Evolutionary conservation across 2,113 vertebrate genomes (phyloP).

Genomic region (Aphyosemion australe): DNA sequence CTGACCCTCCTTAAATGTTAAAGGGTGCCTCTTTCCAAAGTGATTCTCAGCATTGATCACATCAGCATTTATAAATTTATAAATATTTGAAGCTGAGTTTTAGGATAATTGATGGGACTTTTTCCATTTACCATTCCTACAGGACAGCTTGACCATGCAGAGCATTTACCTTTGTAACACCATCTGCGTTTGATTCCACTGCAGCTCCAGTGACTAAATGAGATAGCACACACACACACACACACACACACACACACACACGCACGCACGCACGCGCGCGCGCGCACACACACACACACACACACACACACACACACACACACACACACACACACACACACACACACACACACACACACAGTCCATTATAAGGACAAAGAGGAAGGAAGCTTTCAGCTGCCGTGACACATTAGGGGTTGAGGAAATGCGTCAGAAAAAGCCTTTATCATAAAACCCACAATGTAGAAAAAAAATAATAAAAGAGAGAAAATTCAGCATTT

Average conservation of each 20-base stretch:
- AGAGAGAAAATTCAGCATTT: background rate
- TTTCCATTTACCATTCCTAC: background rate
- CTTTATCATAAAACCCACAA: conserved; percentile 11
- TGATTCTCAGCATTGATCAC: no score
- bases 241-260: no score
- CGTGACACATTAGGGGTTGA: conserved; percentile 14
- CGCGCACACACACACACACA: no score
- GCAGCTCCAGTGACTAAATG: background rate
- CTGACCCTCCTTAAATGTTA: no score
- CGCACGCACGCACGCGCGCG: no score
- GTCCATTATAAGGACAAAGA: conserved; percentile 11
- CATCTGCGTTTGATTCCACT: background rate
- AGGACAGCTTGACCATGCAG: background rate
- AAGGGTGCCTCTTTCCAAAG: no score
- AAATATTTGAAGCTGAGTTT: background rate
- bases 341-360: conserved; percentile 3
- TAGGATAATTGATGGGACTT: no score
- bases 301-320: no score
- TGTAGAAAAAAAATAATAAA: background rate
- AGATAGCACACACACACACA: no score
- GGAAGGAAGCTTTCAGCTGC: conserved; percentile 27
- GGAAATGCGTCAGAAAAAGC: conserved; percentile 23
- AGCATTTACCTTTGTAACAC: background rate
- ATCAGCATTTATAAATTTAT: conserved; percentile 1
- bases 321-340: background rate